Conservation (phyloP, 2,888 invertebrate genomes). For the Chironomus tentans region DNA sequence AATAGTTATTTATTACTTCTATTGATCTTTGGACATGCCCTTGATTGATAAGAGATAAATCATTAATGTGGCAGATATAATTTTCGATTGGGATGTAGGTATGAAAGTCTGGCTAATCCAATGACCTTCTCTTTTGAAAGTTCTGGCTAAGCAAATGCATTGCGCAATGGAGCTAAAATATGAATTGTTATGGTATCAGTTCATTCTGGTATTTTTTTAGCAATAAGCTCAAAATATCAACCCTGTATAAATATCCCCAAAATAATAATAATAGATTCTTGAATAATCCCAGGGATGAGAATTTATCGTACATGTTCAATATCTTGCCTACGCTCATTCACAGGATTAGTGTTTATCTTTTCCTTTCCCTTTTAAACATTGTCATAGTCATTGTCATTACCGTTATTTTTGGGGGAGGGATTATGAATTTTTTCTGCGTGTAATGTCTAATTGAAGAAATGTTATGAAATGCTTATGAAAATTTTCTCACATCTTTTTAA, state of each 20-base stretch:
- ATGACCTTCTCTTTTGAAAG: no score
- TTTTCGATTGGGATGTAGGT: no score
- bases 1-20: no score
- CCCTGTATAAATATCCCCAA: neutral
- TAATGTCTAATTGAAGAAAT: neutral
- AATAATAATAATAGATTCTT: neutral
- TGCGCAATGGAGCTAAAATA: no score
- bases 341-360: neutral
- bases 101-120: no score
- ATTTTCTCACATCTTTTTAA: neutral
- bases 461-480: neutral
- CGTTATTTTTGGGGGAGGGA: neutral
- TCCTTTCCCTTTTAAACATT: neutral
- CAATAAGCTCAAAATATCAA: no score
- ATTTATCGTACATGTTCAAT: neutral
- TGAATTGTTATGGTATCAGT: no score
- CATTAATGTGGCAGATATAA: no score
- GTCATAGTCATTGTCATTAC: neutral
- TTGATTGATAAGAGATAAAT: no score
- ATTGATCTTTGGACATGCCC: no score
- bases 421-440: neutral
- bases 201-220: no score
- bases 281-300: neutral
- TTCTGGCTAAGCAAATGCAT: no score
- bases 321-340: neutral